These are phyloP conservation scores for Trogon melanurus DNA, from an alignment of 2,113 vertebrate species.

Conservation along the genomic window DNA sequence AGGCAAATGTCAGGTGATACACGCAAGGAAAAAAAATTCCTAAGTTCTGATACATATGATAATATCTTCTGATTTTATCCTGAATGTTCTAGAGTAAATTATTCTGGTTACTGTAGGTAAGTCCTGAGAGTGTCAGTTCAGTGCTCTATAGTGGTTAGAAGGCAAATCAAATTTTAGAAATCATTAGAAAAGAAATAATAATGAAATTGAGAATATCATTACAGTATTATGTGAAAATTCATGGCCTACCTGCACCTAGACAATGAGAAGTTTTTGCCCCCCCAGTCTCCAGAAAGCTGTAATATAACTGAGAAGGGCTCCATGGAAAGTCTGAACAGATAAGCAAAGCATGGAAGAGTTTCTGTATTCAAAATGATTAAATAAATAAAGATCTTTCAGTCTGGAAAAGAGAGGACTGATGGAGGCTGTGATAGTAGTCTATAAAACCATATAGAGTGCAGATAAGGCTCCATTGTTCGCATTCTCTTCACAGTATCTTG, in stretches of 20 bases:
- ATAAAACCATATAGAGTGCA: not conserved
- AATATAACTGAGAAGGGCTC: not conserved
- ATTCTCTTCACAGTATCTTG: not conserved
- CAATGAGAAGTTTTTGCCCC: not conserved
- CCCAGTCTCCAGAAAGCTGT: not conserved
- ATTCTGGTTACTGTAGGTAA: not conserved
- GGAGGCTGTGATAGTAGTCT: not conserved
- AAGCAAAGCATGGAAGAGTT: not conserved
- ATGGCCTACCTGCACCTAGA: not conserved
- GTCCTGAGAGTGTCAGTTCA: not conserved
- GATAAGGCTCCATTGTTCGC: conserved; percentile 28
- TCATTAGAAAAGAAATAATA: not conserved
- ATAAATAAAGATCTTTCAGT: not conserved
- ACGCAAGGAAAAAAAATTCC: not conserved
- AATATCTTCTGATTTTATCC: not conserved
- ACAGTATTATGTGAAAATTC: not conserved
- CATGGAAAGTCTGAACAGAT: not conserved
- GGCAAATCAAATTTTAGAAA: not conserved
- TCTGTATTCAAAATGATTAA: not conserved
- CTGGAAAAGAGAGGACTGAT: not conserved
- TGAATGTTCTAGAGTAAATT: not conserved
- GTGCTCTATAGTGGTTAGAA: not conserved
- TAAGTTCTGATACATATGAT: not conserved
- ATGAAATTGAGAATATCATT: not conserved
- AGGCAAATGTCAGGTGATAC: not conserved